A percentile compares a stretch with the other conserved stretches of the same genome.
phyloP scores from a whole-genome alignment of 2,888 invertebrate species.

The Trichacis sp. region DNA sequence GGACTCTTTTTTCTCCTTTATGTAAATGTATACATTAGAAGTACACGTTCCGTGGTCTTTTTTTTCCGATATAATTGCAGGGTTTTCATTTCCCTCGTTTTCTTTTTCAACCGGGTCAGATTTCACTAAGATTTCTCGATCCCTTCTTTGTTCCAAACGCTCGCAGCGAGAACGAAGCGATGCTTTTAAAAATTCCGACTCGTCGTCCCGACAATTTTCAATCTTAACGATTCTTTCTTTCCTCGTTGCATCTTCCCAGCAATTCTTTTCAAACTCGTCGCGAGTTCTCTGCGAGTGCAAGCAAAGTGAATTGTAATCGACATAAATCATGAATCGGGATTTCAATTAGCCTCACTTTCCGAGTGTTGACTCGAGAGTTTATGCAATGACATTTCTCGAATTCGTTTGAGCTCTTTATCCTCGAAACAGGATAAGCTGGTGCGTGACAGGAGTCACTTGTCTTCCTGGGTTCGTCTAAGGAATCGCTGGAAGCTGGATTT shows the following conservation, averaged over 20 bases:
- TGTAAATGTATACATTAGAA: not conserved
- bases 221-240: not conserved
- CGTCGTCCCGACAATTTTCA: not conserved
- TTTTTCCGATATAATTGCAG: not conserved
- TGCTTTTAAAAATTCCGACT: not conserved
- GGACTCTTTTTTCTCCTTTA: not conserved
- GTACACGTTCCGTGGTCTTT: not conserved
- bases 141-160: not conserved
- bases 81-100: not conserved
- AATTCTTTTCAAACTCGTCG: not conserved
- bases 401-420: not conserved
- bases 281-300: not conserved
- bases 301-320: too few relatives aligned
- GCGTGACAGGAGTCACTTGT: not conserved
- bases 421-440: slow-evolving; percentile 6
- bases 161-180: not conserved
- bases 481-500: slow-evolving; percentile 14
- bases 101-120: not conserved
- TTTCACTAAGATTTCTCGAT: not conserved
- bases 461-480: not conserved
- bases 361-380: not conserved
- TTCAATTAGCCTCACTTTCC: not conserved
- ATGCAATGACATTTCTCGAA: not conserved
- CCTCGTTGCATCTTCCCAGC: not conserved
- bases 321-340: not conserved